phyloP scores from a whole-genome alignment of 2,888 invertebrate genomes.

The Volucella inflata region DNA sequence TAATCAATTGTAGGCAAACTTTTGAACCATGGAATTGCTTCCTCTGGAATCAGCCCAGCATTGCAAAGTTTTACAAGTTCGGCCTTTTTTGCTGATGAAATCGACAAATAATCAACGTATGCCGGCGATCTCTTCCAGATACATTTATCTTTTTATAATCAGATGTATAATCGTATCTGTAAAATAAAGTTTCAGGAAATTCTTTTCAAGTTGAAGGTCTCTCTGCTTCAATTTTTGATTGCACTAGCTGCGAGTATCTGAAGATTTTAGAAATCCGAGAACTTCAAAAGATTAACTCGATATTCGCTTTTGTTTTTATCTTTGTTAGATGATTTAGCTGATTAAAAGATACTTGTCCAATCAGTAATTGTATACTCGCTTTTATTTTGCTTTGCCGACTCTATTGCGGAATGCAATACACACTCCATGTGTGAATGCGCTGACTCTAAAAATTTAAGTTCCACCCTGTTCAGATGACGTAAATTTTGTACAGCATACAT shows the following conservation, averaged over 20 bases:
- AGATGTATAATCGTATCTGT: conserved; percentile 25
- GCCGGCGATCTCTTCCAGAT: conserved; percentile 27
- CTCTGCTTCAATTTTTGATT: conserved; percentile 23
- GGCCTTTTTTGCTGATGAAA: conserved; percentile 27
- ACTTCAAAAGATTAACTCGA: conserved; percentile 12
- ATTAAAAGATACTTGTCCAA: conserved; percentile 8
- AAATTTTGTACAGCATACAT: conserved; percentile 19
- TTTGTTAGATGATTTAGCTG: conserved; percentile 1
- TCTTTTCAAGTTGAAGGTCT: too few relatives aligned
- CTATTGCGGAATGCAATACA: too few relatives aligned
- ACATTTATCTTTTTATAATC: conserved; percentile 31
- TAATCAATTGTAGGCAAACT: too few relatives aligned
- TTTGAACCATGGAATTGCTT: too few relatives aligned
- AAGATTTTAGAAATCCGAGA: conserved; percentile 24
- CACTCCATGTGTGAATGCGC: neutral
- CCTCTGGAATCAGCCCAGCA: too few relatives aligned
- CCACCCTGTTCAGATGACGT: conserved; percentile 10
- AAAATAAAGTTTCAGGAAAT: conserved; percentile 19
- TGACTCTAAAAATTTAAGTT: conserved; percentile 10
- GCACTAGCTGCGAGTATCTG: conserved; percentile 6
- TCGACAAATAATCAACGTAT: conserved; percentile 23
- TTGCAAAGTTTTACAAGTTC: too few relatives aligned
- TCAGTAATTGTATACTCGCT: conserved; percentile 7
- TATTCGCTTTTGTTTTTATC: conserved; percentile 5
- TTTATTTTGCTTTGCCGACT: conserved; percentile 18